phyloP scores from a whole-genome alignment of 2,797 vertebrate species.

The Macropodus opercularis region DNA sequence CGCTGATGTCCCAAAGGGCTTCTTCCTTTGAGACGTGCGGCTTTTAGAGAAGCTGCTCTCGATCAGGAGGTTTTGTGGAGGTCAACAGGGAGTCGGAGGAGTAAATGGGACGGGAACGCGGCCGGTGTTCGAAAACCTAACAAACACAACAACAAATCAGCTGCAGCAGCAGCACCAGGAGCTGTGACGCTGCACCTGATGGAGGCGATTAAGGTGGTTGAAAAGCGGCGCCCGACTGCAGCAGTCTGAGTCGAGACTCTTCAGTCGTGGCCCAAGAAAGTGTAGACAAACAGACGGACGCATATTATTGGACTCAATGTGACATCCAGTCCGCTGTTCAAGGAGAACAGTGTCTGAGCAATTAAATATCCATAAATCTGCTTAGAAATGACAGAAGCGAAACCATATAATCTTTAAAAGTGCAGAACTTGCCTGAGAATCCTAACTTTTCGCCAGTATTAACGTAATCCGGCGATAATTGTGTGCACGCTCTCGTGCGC shows the following conservation, averaged over 20 bases:
- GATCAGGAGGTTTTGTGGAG: not conserved
- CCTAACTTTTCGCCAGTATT: not conserved
- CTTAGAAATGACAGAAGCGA: no score
- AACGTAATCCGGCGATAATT: not conserved
- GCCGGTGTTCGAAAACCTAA: not conserved
- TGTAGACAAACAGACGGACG: not conserved
- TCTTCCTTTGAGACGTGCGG: conserved; percentile 21
- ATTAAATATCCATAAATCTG: not conserved
- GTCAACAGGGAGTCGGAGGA: not conserved
- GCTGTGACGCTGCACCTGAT: not conserved
- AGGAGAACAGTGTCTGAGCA: not conserved
- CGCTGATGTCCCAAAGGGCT: conserved; percentile 12
- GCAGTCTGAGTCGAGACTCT: not conserved
- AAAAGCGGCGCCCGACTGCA: not conserved
- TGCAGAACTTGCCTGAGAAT: not conserved
- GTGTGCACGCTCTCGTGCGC: no score
- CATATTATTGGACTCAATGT: not conserved
- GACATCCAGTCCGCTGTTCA: not conserved
- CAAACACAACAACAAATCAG: no score
- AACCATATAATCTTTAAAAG: no score
- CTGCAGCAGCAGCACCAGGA: not conserved
- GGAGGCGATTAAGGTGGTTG: not conserved
- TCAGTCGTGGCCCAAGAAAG: not conserved
- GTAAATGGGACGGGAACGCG: not conserved
- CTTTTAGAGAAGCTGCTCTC: conserved; percentile 1